A percentile compares a stretch with the other conserved stretches of the same genome.
phyloP scores from a whole-genome alignment of 2,888 invertebrate species.

The Deroplatys truncata region DNA sequence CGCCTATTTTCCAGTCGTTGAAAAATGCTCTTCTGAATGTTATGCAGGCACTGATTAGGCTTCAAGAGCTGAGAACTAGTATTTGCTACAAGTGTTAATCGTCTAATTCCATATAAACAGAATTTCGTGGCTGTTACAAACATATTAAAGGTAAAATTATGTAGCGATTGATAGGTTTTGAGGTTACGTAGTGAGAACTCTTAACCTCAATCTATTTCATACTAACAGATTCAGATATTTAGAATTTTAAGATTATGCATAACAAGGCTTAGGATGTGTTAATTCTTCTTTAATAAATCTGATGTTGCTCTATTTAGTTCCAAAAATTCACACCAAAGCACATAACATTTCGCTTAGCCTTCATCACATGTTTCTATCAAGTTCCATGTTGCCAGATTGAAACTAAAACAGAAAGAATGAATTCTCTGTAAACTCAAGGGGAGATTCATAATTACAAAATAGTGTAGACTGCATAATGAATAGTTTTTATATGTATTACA shows the following conservation, averaged over 20 bases:
- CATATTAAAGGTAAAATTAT: background rate
- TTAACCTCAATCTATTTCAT: background rate
- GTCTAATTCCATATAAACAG: background rate
- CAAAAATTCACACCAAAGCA: background rate
- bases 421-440: background rate
- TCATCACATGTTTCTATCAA: background rate
- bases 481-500: no score
- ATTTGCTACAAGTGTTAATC: background rate
- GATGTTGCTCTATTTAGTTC: background rate
- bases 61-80: background rate
- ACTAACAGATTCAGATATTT: background rate
- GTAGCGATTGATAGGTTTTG: background rate
- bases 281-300: background rate
- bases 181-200: background rate
- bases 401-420: background rate
- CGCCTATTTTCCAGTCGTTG: background rate
- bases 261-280: background rate
- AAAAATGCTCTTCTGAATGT: background rate
- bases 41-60: background rate
- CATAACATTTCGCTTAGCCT: background rate
- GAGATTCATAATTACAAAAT: background rate
- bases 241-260: background rate
- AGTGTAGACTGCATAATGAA: no score
- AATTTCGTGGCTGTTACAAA: background rate
- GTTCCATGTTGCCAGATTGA: background rate